A percentile compares a stretch with the other conserved stretches of the same genome.
These are phyloP conservation scores for Urophycis tenuis DNA, from an alignment of 2,797 vertebrate genomes.

Conservation along the genomic window DNA sequence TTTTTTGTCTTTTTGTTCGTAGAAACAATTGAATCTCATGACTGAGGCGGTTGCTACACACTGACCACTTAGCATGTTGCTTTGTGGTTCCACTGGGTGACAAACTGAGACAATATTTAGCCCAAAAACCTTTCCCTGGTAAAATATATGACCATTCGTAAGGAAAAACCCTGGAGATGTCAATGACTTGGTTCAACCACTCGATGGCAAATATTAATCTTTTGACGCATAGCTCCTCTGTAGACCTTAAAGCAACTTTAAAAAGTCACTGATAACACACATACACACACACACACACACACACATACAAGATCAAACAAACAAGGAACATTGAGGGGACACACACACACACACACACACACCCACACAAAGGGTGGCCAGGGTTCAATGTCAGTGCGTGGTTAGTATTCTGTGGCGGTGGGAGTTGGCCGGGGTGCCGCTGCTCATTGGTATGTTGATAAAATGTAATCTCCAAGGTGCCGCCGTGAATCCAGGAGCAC, in stretches of 20 bases:
- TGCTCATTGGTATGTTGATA: constrained; percentile 61
- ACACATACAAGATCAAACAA: neutral
- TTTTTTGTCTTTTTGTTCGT: neutral
- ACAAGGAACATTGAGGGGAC: too few relatives aligned
- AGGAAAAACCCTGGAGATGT: neutral
- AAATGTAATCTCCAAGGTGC: constrained; percentile 59
- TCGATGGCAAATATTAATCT: neutral
- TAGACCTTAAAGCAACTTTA: neutral
- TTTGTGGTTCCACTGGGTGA: neutral
- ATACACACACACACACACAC: constrained; percentile 1
- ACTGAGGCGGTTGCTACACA: neutral
- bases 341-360: neutral
- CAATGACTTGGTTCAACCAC: neutral
- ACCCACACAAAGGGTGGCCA: constrained; percentile 29
- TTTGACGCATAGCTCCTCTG: neutral
- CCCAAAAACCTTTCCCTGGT: neutral
- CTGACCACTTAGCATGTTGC: neutral
- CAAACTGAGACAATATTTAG: neutral
- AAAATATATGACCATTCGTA: neutral
- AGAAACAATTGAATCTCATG: neutral
- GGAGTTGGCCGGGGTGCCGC: constrained; percentile 40
- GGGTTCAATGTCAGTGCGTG: constrained; percentile 40
- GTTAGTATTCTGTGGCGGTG: constrained; percentile 43
- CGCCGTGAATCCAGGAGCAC: constrained; percentile 43
- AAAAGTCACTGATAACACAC: neutral